These are phyloP conservation scores for Trichacis sp. DNA, from an alignment of 2,888 invertebrate species.

Conservation along the genomic window DNA sequence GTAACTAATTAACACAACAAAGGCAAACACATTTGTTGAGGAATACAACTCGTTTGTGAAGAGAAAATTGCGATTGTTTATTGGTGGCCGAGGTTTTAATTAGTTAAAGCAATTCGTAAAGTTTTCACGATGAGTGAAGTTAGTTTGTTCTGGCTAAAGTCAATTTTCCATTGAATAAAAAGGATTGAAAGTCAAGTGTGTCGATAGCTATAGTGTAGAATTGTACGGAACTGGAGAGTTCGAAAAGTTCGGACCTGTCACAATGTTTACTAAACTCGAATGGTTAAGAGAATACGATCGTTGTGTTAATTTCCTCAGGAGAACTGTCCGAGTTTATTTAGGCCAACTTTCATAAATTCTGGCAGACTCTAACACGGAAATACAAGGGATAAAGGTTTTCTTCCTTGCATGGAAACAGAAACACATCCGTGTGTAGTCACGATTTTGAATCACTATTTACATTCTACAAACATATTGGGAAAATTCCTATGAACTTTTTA, in stretches of 20 bases:
- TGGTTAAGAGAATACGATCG: constrained; percentile 28
- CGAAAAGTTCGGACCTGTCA: constrained; percentile 4
- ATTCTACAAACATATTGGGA: no score
- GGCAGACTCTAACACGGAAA: constrained; percentile 13
- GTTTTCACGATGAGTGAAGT: no score
- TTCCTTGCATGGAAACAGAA: constrained; percentile 1
- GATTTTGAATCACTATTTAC: no score
- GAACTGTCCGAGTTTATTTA: constrained; percentile 39
- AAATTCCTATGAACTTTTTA: no score
- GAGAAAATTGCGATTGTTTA: constrained; percentile 17
- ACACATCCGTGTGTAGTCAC: no score
- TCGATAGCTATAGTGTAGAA: constrained; percentile 11
- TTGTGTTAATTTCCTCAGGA: constrained; percentile 39
- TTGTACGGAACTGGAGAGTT: background rate
- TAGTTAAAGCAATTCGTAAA: no score
- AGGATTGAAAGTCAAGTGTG: background rate
- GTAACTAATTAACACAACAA: constrained; percentile 44
- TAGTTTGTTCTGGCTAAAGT: no score
- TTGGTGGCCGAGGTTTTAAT: background rate
- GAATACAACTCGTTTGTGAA: constrained; percentile 19
- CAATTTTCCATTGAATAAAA: no score
- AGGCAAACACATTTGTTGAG: constrained; percentile 29
- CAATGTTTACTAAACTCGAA: constrained; percentile 18
- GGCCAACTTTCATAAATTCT: constrained; percentile 46
- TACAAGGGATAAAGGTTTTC: background rate